Evolutionary conservation across 2,888 invertebrate species (phyloP), one percentile per base, ranked within the genome.

Genomic region (Aspidiotus rigidus): DNA sequence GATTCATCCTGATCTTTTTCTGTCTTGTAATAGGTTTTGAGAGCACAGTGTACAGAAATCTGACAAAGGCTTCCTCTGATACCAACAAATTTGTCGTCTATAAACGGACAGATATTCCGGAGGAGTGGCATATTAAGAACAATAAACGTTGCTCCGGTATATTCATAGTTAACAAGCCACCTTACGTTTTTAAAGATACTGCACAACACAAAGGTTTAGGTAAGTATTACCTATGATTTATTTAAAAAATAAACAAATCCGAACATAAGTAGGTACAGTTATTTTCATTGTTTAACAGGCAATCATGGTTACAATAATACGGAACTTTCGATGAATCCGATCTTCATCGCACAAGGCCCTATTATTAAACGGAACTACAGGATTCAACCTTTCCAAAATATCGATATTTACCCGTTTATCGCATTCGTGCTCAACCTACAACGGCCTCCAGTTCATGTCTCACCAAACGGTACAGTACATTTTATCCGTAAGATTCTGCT

Each of bases 311-410:
- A 86, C 74, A 84, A 86, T 74, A 85, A 86, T 75, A 78, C 77
- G 61, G 77, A 80, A 2, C 71, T 75, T 55, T 78, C 79, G 62
- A 89, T 89, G 88, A 83, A 82, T 73, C 85, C 88, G 7, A 83
- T 86, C 28, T 88, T 89, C 76, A 82, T 88, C 75, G 88, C 86
- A 0, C 79, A 81, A 72, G 88, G 89, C 3, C 88, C 88, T 0
- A 79, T 79, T 71, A 84, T 89, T 73, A 80, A 81, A 72, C 75
- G 76, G 53, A 76, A 79, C 56, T 79, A 81, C 74, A 77, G 79
- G 74, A 76, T 83, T 3, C 74, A 80, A 7, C 83, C 85, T 0
- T 85, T 88, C 72, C 78, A 83, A 69, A 84, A 81, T 62, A 81
- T 88, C 15, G 87, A 88, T 77, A 77, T 88, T 60, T 86, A 83